Percentiles rank a stretch among this genome's conserved stretches.
phyloP scores from a whole-genome alignment of 2,797 vertebrate species.

The Mionectes olivaceus region DNA sequence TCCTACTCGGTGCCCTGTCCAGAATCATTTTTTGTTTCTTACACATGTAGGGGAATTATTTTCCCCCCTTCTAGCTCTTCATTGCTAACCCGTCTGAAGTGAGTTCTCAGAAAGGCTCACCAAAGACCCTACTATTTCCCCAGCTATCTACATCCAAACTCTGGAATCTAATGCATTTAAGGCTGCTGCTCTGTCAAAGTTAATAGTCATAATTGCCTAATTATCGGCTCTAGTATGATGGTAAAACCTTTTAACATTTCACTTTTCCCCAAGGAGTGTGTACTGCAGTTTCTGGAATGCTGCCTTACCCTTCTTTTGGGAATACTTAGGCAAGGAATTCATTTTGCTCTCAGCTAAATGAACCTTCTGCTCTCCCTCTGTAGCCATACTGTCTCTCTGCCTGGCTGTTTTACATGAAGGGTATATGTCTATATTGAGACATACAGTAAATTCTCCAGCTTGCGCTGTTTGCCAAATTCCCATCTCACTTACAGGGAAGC shows the following conservation, averaged over 20 bases:
- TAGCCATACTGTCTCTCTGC: constrained; percentile 35
- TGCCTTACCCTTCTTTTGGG: constrained; percentile 71
- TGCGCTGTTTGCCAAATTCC: background rate
- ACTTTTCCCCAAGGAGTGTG: constrained; percentile 74
- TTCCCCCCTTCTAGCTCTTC: constrained; percentile 38
- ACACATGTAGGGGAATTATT: constrained; percentile 1
- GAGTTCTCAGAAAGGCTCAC: constrained; percentile 55
- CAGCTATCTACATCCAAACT: constrained; percentile 68
- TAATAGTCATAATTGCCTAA: constrained; percentile 83
- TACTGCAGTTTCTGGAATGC: constrained; percentile 72
- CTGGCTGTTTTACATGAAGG: background rate
- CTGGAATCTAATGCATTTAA: constrained; percentile 75
- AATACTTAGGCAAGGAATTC: constrained; percentile 75
- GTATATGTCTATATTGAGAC: background rate
- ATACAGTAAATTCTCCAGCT: background rate
- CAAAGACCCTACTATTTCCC: constrained; percentile 63
- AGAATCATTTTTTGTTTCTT: background rate
- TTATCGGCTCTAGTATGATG: constrained; percentile 78
- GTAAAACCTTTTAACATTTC: constrained; percentile 81
- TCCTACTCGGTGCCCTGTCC: background rate
- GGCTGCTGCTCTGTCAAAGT: constrained; percentile 79
- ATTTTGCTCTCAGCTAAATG: constrained; percentile 72
- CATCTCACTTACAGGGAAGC: background rate
- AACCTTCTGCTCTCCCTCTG: constrained; percentile 57
- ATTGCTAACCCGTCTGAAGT: constrained; percentile 33